A percentile compares a stretch with the other conserved stretches of the same genome.
Evolutionary conservation across 1,140 invertebrate genomes (phyloP).

Genomic region (Brachystomella parvula): DNA sequence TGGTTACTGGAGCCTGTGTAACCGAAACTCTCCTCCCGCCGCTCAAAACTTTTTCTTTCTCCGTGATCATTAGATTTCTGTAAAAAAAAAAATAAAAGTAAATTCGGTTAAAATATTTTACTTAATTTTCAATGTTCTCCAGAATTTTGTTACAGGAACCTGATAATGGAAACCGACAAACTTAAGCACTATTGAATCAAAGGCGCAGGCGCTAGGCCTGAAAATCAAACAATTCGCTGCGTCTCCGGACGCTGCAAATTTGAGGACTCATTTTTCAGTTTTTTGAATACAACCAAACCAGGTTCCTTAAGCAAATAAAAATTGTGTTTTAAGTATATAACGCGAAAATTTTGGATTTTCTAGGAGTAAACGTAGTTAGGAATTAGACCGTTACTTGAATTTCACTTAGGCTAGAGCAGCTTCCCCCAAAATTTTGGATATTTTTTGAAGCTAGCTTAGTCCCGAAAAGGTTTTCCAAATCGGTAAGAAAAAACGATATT

Average conservation of each 20-base stretch:
- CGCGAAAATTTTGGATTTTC: too few relatives aligned
- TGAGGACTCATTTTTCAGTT: too few relatives aligned
- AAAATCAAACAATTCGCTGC: too few relatives aligned
- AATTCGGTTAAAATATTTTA: neutral
- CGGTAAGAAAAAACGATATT: neutral
- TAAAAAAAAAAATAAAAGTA: constrained; percentile 14
- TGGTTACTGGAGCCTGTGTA: constrained; percentile 27
- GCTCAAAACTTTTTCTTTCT: constrained; percentile 35
- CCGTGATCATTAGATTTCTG: constrained; percentile 34
- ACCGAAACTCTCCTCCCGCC: constrained; percentile 36
- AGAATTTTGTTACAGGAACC: neutral
- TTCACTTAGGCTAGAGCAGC: neutral
- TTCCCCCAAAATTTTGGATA: neutral
- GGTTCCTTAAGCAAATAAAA: too few relatives aligned
- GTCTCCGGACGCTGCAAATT: too few relatives aligned
- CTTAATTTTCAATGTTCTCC: neutral
- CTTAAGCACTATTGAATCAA: too few relatives aligned
- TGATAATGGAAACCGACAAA: neutral
- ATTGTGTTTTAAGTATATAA: too few relatives aligned
- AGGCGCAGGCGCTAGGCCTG: too few relatives aligned
- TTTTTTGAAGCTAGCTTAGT: neutral
- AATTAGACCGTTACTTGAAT: neutral
- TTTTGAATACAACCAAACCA: too few relatives aligned
- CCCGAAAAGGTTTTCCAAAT: neutral
- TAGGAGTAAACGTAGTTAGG: neutral